These are phyloP conservation scores for Platichthys stellatus DNA, from an alignment of 2,113 vertebrate genomes.

Conservation along the genomic window DNA sequence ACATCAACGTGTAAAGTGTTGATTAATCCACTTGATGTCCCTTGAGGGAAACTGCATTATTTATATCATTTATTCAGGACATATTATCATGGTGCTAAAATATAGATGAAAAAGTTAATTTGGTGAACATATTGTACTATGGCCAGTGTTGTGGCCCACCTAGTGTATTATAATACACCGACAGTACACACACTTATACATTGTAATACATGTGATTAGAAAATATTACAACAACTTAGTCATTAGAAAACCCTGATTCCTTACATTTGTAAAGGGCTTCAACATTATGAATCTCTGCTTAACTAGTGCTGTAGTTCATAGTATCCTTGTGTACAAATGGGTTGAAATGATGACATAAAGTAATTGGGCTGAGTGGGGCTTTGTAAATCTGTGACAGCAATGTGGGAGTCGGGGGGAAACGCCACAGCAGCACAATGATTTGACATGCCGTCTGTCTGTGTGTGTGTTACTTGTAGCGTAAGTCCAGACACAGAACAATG, in stretches of 20 bases:
- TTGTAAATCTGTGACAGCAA: background rate
- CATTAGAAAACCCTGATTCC: background rate
- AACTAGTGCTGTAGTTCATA: background rate
- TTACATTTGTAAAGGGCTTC: background rate
- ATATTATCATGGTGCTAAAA: background rate
- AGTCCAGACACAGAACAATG: constrained; percentile 66
- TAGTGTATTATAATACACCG: no score
- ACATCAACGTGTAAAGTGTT: background rate
- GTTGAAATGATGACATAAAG: background rate
- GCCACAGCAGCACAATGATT: constrained; percentile 4
- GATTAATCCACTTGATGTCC: background rate
- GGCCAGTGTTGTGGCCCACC: background rate
- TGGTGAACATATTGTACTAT: no score
- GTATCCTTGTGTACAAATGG: background rate
- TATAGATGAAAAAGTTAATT: background rate
- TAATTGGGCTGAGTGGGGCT: background rate
- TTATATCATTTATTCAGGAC: background rate
- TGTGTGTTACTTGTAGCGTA: constrained; percentile 37
- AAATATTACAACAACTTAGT: background rate
- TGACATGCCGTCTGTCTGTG: constrained; percentile 34
- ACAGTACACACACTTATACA: no score
- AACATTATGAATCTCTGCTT: background rate
- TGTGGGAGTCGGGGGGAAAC: background rate
- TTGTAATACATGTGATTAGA: no score
- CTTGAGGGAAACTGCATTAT: background rate